Evolutionary conservation across 2,797 vertebrate species (phyloP).

Genomic region (Semaprochilodus insignis): DNA sequence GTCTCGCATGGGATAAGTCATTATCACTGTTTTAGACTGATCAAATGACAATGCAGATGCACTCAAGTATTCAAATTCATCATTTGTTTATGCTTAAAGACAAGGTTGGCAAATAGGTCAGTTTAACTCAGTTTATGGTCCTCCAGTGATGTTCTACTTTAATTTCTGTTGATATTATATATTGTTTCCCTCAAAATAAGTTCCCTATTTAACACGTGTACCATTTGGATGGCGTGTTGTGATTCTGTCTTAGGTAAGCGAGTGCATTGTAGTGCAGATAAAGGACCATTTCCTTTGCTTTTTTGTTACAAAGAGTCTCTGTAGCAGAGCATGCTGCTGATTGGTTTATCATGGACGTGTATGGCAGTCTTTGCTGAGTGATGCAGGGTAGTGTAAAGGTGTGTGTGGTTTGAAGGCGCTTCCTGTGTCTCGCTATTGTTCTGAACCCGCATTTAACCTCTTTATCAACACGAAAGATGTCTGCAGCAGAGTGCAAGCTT

Average conservation of each 20-base stretch:
- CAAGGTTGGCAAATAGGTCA: not conserved
- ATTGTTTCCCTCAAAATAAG: not conserved
- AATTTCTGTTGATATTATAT: not conserved
- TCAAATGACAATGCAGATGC: not conserved
- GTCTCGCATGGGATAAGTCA: not conserved
- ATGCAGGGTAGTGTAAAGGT: constrained; percentile 58
- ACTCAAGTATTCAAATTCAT: not conserved
- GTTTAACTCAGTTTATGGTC: not conserved
- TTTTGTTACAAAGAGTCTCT: constrained; percentile 31
- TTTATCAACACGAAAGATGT: constrained; percentile 23
- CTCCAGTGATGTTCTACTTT: not conserved
- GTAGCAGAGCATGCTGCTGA: constrained; percentile 65
- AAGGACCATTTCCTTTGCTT: constrained; percentile 43
- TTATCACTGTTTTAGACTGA: not conserved
- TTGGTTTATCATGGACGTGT: constrained; percentile 61
- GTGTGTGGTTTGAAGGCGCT: constrained; percentile 73
- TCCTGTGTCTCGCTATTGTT: constrained; percentile 73
- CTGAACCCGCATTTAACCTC: constrained; percentile 50
- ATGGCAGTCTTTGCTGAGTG: constrained; percentile 67
- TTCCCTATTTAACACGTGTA: not conserved
- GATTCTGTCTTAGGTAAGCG: not conserved
- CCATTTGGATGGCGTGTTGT: not conserved
- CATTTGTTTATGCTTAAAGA: not conserved
- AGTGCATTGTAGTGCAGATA: constrained; percentile 24
- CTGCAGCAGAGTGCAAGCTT: not conserved